phyloP scores from a whole-genome alignment of 2,113 vertebrate species.

The Salvator merianae region DNA sequence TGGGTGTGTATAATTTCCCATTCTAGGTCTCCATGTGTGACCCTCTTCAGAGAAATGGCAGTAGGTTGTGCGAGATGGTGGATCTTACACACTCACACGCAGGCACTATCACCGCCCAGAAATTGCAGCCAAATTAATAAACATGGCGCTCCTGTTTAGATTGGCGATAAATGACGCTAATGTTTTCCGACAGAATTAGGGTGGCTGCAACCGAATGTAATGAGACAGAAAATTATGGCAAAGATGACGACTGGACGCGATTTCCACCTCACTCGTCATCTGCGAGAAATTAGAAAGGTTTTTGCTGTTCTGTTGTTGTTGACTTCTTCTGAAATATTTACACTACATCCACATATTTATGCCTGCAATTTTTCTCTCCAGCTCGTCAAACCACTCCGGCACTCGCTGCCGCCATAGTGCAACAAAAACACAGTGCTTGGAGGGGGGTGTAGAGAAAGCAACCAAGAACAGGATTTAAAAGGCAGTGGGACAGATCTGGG shows the following conservation, averaged over 20 bases:
- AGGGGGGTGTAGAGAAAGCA: slow-evolving; percentile 1
- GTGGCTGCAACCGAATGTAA: slow-evolving; percentile 81
- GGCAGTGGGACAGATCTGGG: background rate
- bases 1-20: too few relatives aligned
- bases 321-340: background rate
- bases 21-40: background rate
- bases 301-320: background rate
- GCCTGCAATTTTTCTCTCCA: background rate
- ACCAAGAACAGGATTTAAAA: background rate
- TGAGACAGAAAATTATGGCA: slow-evolving; percentile 83
- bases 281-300: slow-evolving; percentile 25
- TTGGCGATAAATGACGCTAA: slow-evolving; percentile 79
- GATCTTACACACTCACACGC: background rate
- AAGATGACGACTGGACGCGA: slow-evolving; percentile 66
- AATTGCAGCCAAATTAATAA: slow-evolving; percentile 75
- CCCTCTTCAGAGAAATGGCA: background rate
- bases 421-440: background rate
- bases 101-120: background rate
- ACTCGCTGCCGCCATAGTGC: background rate
- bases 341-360: background rate
- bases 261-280: slow-evolving; percentile 58
- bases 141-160: slow-evolving; percentile 67
- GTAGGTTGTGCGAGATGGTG: slow-evolving; percentile 24
- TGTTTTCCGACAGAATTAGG: slow-evolving; percentile 85
- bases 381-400: background rate